Evolutionary conservation across 2,888 invertebrate species (phyloP).

Genomic region (Pandemis heparana): DNA sequence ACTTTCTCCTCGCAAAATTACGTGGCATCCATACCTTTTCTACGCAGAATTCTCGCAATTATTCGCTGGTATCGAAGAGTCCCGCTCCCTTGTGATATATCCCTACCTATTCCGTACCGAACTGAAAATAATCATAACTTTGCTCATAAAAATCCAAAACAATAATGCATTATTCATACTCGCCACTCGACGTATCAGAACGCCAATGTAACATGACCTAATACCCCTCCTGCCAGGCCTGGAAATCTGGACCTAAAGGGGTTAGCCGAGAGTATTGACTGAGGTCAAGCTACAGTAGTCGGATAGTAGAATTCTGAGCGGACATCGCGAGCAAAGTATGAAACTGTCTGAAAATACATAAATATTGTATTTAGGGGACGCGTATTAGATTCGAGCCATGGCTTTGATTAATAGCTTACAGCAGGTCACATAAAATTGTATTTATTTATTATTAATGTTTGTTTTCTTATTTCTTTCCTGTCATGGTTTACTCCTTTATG

Average conservation of each 20-base stretch:
- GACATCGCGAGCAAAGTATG: slow-evolving; percentile 79
- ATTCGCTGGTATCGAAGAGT: slow-evolving; percentile 69
- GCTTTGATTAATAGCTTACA: slow-evolving; percentile 49
- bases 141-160: slow-evolving; percentile 86
- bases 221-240: slow-evolving; percentile 51
- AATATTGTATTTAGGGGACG: slow-evolving; percentile 81
- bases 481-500: slow-evolving; percentile 12
- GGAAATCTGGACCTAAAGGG: slow-evolving; percentile 55
- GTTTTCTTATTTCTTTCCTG: slow-evolving; percentile 36
- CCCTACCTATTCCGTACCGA: slow-evolving; percentile 75
- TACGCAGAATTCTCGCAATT: slow-evolving; percentile 66
- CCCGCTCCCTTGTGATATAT: slow-evolving; percentile 63
- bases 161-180: slow-evolving; percentile 86
- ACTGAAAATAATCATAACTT: slow-evolving; percentile 86
- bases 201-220: slow-evolving; percentile 64
- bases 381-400: slow-evolving; percentile 60
- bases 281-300: slow-evolving; percentile 66
- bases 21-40: slow-evolving; percentile 50
- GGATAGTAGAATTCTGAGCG: slow-evolving; percentile 65
- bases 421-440: slow-evolving; percentile 42
- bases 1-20: slow-evolving; percentile 65
- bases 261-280: slow-evolving; percentile 55
- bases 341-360: slow-evolving; percentile 83
- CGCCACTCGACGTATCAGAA: slow-evolving; percentile 70
- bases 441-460: slow-evolving; percentile 41